A percentile compares a stretch with the other conserved stretches of the same genome.
Conservation (phyloP, 2,888 invertebrate genomes). For the Agrochola circellaris region DNA sequence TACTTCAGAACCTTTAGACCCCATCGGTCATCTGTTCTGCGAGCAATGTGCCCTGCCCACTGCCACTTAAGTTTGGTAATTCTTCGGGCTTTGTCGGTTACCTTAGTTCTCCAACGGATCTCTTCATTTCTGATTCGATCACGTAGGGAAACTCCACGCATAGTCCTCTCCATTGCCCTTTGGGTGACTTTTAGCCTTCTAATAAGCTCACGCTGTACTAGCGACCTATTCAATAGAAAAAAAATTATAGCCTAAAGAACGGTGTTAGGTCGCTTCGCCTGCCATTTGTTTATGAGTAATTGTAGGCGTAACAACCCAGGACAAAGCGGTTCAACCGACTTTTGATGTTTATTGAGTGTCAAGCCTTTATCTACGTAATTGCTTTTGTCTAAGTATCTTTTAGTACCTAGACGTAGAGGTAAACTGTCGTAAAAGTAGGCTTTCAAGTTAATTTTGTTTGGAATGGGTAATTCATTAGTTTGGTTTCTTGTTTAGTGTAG, state of each 20-base stretch:
- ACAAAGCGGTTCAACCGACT: constrained; percentile 38
- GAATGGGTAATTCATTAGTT: constrained; percentile 14
- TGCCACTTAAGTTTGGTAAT: too few relatives aligned
- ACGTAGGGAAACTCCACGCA: too few relatives aligned
- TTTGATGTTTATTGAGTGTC: constrained; percentile 58
- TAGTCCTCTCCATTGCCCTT: too few relatives aligned
- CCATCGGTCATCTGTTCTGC: too few relatives aligned
- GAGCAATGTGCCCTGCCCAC: too few relatives aligned
- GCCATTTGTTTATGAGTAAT: constrained; percentile 57
- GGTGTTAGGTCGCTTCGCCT: constrained; percentile 34
- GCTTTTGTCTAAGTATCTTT: constrained; percentile 28
- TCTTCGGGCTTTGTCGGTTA: too few relatives aligned
- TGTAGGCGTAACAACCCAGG: constrained; percentile 21
- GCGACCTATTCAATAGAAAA: constrained; percentile 9
- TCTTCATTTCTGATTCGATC: too few relatives aligned
- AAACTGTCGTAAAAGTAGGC: constrained; percentile 9
- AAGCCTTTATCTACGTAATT: constrained; percentile 37
- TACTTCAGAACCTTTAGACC: too few relatives aligned
- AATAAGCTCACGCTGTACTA: neutral
- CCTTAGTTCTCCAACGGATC: too few relatives aligned
- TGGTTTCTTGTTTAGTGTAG: constrained; percentile 5
- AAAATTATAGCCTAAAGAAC: constrained; percentile 30
- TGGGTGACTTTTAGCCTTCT: too few relatives aligned
- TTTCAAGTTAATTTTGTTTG: constrained; percentile 9
- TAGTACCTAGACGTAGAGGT: neutral